phyloP scores from a whole-genome alignment of 2,113 vertebrate species.

The Sinocyclocheilus anophthalmus region DNA sequence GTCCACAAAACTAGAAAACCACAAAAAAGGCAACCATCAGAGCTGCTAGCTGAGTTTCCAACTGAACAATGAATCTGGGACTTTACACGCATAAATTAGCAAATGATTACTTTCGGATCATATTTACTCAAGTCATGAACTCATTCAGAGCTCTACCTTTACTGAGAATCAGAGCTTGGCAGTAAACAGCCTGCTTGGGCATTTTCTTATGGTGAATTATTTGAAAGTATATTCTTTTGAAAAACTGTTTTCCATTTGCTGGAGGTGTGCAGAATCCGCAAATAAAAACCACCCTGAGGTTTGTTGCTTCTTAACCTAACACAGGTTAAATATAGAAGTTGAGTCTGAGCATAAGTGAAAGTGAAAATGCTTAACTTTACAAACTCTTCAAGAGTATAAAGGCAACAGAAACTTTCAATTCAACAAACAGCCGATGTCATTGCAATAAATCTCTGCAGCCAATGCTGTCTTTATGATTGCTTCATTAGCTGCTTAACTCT shows the following conservation, averaged over 20 bases:
- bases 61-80: neutral
- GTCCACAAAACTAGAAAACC: neutral
- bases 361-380: neutral
- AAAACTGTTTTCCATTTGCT: conserved; percentile 1
- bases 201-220: neutral
- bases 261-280: neutral
- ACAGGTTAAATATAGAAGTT: neutral
- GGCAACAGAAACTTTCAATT: neutral
- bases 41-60: neutral
- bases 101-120: neutral
- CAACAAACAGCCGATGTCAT: neutral
- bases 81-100: neutral
- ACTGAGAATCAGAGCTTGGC: neutral
- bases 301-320: neutral
- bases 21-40: neutral
- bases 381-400: conserved; percentile 4
- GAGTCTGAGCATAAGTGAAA: neutral
- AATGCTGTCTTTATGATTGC: conserved; percentile 23
- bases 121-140: conserved; percentile 15
- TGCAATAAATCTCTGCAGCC: conserved; percentile 12
- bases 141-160: neutral
- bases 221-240: conserved; percentile 5
- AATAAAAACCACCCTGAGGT: neutral
- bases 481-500: conserved; percentile 36
- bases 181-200: neutral